Evolutionary conservation across 1,140 invertebrate genomes (phyloP).

Genomic region (Zaprionus camerounensis): DNA sequence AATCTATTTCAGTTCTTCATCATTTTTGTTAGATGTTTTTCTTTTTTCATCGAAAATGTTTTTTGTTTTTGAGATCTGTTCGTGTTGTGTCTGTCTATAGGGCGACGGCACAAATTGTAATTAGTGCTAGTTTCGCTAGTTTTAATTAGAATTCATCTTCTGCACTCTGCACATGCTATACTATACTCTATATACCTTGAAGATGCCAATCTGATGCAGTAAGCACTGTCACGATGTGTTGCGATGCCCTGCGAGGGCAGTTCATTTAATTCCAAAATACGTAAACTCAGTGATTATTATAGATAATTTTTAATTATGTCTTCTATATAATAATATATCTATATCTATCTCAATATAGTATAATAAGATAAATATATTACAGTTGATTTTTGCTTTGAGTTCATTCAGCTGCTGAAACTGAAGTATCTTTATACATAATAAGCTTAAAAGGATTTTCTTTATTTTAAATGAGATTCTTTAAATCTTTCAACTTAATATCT

Average conservation of each 20-base stretch:
- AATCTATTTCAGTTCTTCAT: constrained; percentile 73
- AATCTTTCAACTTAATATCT: neutral
- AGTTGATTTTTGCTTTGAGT: neutral
- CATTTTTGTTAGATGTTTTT: constrained; percentile 34
- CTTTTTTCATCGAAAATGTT: constrained; percentile 54
- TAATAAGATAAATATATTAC: neutral
- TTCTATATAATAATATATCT: no score
- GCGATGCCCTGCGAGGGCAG: neutral
- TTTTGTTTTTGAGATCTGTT: constrained; percentile 36
- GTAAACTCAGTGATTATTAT: neutral
- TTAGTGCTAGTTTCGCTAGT: constrained; percentile 70
- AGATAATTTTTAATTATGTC: no score
- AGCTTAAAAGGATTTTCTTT: no score
- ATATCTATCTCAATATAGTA: no score
- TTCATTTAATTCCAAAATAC: constrained; percentile 14
- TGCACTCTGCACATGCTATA: constrained; percentile 52
- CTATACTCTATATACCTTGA: constrained; percentile 68
- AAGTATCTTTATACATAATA: no score
- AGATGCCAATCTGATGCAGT: constrained; percentile 54
- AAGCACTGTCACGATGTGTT: constrained; percentile 35
- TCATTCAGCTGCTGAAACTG: no score
- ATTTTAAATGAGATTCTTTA: no score
- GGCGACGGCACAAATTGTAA: constrained; percentile 74
- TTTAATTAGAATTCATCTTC: constrained; percentile 72
- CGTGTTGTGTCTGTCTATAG: constrained; percentile 53